Base-by-base conservation (phyloP, 2,113 vertebrate species). In the Triplophysa dalaica region DNA sequence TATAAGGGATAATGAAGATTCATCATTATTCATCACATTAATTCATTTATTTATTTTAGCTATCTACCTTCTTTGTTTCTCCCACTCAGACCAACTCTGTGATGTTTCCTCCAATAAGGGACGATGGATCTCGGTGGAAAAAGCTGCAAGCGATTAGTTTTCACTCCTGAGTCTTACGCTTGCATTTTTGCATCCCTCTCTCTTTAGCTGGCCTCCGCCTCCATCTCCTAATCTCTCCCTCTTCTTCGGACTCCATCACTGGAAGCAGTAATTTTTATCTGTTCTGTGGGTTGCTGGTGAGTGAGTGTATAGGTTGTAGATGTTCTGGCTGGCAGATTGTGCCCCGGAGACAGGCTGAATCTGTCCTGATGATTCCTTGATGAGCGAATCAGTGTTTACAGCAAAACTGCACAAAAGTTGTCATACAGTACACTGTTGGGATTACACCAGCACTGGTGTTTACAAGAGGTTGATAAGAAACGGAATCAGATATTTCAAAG, bases 261-360 rank as follows among this genome's bases (percentile, higher is more conserved):
- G 62, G 62, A 45, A 76, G 62, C 2, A 19, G 62, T 54, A 66
- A 77, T 77, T 77, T 77, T 77, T 66, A 65, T 52, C 75, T 41
- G 13, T 54, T 64, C 61, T 65, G 75, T 77, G 75, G 61, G 75
- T 65, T 77, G 62, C 62, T 77, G 75, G 73, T 50, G 58, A 45
- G 66, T 24, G 66, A 50, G 60, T 77, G 62, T 77, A n/a, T 60
- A 75, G 73, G 61, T 77, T 77, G 74, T 65, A 50, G 45, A 77
- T 52, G 75, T 75, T 50, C 73, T 75, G 22, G 24, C 73, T 75
- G 73, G 73, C 48, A 22, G 73, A 75, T 75, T 75, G 73, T 54
- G 45, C 45, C 19, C 62, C 65, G 45, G 62, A 77, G 45, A 77
- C 19, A 54, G 8, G 64, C 62, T 6, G 75, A 77, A 63, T 17